phyloP scores from a whole-genome alignment of 2,888 invertebrate genomes.

The Dichetophora obliterata region DNA sequence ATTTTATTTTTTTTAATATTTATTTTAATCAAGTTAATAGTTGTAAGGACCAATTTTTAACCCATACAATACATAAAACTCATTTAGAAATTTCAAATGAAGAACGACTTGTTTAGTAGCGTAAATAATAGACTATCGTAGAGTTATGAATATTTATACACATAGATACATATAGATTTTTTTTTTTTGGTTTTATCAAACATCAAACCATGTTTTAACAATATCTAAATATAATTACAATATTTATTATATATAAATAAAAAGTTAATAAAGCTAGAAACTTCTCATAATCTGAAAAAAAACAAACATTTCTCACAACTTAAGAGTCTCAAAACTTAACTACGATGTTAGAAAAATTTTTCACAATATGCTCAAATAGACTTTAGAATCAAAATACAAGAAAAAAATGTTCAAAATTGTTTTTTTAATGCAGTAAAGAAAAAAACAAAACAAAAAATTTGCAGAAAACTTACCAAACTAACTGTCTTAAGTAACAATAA shows the following conservation, averaged over 20 bases:
- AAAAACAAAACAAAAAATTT: slow-evolving; percentile 3
- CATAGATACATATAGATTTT: too few relatives aligned
- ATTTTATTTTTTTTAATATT: neutral
- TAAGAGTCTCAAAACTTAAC: too few relatives aligned
- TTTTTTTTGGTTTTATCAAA: too few relatives aligned
- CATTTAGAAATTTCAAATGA: neutral
- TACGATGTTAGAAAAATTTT: neutral
- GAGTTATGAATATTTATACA: too few relatives aligned
- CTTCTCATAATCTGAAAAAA: too few relatives aligned
- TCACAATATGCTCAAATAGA: neutral
- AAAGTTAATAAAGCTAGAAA: too few relatives aligned
- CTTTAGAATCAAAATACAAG: neutral
- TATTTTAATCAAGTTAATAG: neutral
- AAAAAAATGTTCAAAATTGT: neutral
- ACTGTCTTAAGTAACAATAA: slow-evolving; percentile 16
- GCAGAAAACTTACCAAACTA: neutral
- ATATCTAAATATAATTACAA: too few relatives aligned
- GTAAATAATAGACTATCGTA: neutral
- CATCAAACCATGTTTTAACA: too few relatives aligned
- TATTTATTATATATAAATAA: too few relatives aligned
- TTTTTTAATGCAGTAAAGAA: neutral
- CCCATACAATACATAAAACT: neutral
- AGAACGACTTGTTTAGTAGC: neutral
- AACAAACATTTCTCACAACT: too few relatives aligned
- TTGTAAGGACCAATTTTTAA: slow-evolving; percentile 51